These are phyloP conservation scores for Kuschelorhynchus macadamiae DNA, from an alignment of 2,888 invertebrate species.

Conservation along the genomic window DNA sequence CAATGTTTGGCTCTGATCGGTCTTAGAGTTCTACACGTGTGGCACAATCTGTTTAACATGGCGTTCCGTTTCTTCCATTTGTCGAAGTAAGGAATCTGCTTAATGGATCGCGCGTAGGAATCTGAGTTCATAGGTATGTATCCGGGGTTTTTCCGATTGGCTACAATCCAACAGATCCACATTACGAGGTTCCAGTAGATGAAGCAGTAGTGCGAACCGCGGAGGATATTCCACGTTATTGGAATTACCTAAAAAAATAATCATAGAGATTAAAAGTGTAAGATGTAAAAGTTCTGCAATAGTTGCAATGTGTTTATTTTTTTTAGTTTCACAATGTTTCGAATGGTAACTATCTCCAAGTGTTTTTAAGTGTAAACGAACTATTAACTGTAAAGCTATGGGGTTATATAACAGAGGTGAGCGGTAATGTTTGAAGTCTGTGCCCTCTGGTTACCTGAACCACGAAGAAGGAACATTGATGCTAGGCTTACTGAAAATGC, in stretches of 20 bases:
- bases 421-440: too few species aligned
- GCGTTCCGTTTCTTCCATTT: conserved; percentile 92
- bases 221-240: conserved; percentile 89
- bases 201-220: conserved; percentile 90
- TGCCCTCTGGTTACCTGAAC: too few species aligned
- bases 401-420: too few species aligned
- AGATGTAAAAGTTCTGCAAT: too few species aligned
- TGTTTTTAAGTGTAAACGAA: too few species aligned
- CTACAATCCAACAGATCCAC: conserved; percentile 94
- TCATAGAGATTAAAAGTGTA: too few species aligned
- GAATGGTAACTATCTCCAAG: too few species aligned
- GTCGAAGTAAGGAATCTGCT: conserved; percentile 93
- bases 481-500: too few species aligned
- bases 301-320: too few species aligned
- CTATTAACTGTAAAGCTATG: too few species aligned
- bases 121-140: conserved; percentile 92
- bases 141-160: conserved; percentile 91
- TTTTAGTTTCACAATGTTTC: too few species aligned
- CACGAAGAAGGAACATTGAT: too few species aligned
- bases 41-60: conserved; percentile 86
- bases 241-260: conserved; percentile 80
- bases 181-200: conserved; percentile 92
- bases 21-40: conserved; percentile 90
- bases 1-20: conserved; percentile 94
- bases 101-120: conserved; percentile 90